Evolutionary conservation across 64 coral and sea anemone genomes (phyloP), one percentile per base, ranked within the genome.

Genomic region (Astreopora myriophthalma): DNA sequence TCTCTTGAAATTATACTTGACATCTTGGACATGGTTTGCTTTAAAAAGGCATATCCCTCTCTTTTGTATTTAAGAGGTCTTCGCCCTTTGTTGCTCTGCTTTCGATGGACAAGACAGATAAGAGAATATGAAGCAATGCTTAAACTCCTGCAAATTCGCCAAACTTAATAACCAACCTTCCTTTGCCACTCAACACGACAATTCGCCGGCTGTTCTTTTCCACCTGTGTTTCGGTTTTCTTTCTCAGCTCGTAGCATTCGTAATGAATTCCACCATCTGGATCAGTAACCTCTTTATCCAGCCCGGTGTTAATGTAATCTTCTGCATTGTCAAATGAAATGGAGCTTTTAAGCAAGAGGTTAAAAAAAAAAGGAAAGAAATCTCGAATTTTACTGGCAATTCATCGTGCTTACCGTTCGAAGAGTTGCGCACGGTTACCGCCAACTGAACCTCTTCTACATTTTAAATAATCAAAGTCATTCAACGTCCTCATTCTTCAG

Each of bases 41-140:
- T 76, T 89, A 75, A 76, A 89, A 89, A 75, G 34, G 86, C 86
- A 58, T 89, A 89, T 23, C 86, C 86, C 32, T 89, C 72, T 22
- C 87, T 30, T 89, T 77, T 89, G 58, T 49, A 57, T 89, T 89
- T 89, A 44, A 89, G 77, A 37, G 87, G 30, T 55, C 87, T 73
- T 89, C 57, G 72, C 33, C 87, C 39, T 87, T 87, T 87, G n/a
- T 87, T 87, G 4, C 3, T 32, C 66, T n/a, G 7, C 64, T 71
- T 48, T 87, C 73, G 17, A 49, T 25, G 20, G 66, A 29, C 85
- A 66, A 87, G 85, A 87, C 30, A 87, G 67, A 73, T 87, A 52
- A 28, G 39, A 87, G 48, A 87, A 87, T 87, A 87, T 87, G 51
- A 73, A 87, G 52, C 67, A 87, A 73, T 87, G 85, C 64, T 87